Base-by-base conservation (phyloP, 2,888 invertebrate species). In the Hemithea aestivaria region DNA sequence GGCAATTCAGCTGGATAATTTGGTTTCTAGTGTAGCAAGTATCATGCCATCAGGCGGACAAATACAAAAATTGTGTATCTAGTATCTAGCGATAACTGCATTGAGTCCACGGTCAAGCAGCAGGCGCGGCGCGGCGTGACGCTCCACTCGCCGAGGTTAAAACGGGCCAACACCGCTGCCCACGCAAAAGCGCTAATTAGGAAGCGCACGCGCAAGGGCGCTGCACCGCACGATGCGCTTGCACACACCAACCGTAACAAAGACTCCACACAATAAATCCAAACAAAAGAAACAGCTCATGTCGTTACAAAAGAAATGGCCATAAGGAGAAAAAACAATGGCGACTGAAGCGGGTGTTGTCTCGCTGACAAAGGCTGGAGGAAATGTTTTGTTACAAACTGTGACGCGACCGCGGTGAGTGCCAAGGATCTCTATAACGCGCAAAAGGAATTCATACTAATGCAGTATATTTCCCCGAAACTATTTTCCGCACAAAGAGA, bases 141-240 rank as follows among this genome's bases (percentile, higher is more conserved):
- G 76, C 57, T 56, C 28, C 23, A 35, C 20, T 36, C 48, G 58
- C 63, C 46, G 73, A 77, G 72, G 78, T 77, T 76, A 80, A 76
- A 79, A 75, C 78, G 64, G 75, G 68, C 64, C 72, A 67, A 50
- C 54, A 75, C 54, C 61, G 53, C 50, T 39, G 65, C 75, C 77
- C 72, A 78, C 78, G 72, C 69, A 64, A 61, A 56, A 57, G 60
- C 73, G 70, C 76, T 85, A 83, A 85, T 83, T 84, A 82, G 80
- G 78, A 81, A 78, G 74, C 73, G 80, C 76, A 64, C 71, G 74
- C 74, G 73, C 80, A 79, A 75, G 76, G 72, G 76, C 79, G 74
- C 73, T 78, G 79, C 80, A 77, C 71, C 58, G 56, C 56, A 61
- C 63, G 63, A 60, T 64, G 72, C 48, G 48, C 48, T 7, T 38